Base-by-base conservation (phyloP, 2,888 invertebrate genomes). In the Dolomedes plantarius region DNA sequence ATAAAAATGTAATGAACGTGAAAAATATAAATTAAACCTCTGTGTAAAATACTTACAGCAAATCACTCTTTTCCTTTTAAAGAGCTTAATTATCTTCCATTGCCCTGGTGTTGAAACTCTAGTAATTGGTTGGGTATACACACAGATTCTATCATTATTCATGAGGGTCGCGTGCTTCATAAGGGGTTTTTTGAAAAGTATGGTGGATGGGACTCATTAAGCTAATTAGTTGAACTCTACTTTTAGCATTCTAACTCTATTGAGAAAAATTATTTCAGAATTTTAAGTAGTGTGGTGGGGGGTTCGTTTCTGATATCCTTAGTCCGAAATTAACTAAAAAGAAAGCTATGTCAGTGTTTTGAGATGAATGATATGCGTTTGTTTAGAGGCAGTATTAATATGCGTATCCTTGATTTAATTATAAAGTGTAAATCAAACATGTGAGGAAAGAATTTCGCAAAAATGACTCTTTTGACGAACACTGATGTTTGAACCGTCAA, bases 51-150 rank as follows among this genome's bases (percentile, higher is more conserved):
- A 16, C 41, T 46, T 46, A 46, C 1, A 46, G 16, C 9, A 46
- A 9, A 46, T 46, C 41, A 13, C 41, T 46, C 41, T 46, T 46
- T 46, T 46, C 41, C 41, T 46, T 16, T 46, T 2, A 46, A 16
- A 11, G 41, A 46, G 56, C 31, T 46, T 74, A 81, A 81, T 81
- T 81, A 81, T 68, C 74, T 56, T 23, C 50, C 50, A 81, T 67
- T 56, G 74, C 81, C 46, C 73, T 74, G 68, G 74, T 81, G 74
- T 74, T 81, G 74, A 74, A 81, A 81, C 50, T 32, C 68, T 56
- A 32, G 74, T 81, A 81, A 81, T 81, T 81, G 81, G 62, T 32
- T 46, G 41, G 2, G 41, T 46, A 46, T 16, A 46, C 41, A 46
- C 13, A 46, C 2, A 11, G 36, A 7, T 11, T 46, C 16, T 13